Base-by-base conservation (phyloP, 2,888 invertebrate genomes). In the Hirtodrosophila trivittata region DNA sequence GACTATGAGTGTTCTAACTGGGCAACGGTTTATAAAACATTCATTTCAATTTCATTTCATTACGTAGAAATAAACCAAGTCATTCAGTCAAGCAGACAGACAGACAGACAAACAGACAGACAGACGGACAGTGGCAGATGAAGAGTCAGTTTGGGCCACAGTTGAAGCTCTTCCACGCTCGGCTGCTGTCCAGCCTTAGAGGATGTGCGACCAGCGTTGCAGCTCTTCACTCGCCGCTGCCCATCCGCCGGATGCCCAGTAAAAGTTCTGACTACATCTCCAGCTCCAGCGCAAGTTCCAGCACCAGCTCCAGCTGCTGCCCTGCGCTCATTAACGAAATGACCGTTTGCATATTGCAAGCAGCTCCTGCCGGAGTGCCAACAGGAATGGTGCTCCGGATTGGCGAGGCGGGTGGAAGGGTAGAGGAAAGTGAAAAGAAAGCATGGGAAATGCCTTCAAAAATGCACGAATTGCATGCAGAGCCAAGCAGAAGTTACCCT, bases 241-340 rank as follows among this genome's bases (percentile, higher is more conserved):
- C 63, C 75, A 68, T 74, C 82, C 81, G 70, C 56, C 77, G 71
- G 81, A 82, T 84, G 84, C 66, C 66, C 68, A 52, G 81, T 47
- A 70, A 81, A 86, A 86, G 80, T 80, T 77, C 65, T 57, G 59
- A 54, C 64, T 62, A 21, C 38, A 30, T 21, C 50, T 32, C 14
- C 26, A 25, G 45, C 56, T 49, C 37, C 37, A 32, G 13, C 18
- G 37, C 9, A 32, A 12, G 14, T 42, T 8, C 28, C 28, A 13
- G n/a, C 41, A 12, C 18, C 37, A 25, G 14, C 10, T 25, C 10
- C 16, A 7, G 30, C 33, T 57, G 21, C 13, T 26, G 62, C 73
- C 62, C 63, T 59, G 69, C 75, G 74, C 88, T 89, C 88, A 88
- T 88, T 88, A 88, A 77, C 76, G 75, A 88, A 88, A 88, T 87